Conservation (phyloP, 2,113 vertebrate species). For the Larimichthys polyactis region DNA sequence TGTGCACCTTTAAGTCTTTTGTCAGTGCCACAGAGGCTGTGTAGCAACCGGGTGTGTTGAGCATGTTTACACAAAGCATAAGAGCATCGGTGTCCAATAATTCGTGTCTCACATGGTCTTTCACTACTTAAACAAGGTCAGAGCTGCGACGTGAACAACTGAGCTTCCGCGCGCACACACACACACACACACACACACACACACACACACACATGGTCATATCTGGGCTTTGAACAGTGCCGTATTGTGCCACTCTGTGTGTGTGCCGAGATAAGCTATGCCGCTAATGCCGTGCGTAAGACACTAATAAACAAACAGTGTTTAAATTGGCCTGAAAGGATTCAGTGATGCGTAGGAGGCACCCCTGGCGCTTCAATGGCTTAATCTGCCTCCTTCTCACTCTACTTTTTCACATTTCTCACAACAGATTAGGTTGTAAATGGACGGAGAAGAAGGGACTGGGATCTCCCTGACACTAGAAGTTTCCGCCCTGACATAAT, state of each 20-base stretch:
- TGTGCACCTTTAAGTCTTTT: slow-evolving; percentile 81
- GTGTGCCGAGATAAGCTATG: slow-evolving; percentile 84
- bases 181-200: slow-evolving; percentile 47
- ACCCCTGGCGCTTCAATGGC: slow-evolving; percentile 80
- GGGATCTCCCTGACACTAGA: slow-evolving; percentile 35
- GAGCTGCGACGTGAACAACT: slow-evolving; percentile 74
- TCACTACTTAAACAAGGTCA: slow-evolving; percentile 83
- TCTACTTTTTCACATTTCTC: slow-evolving; percentile 81
- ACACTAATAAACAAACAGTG: slow-evolving; percentile 89
- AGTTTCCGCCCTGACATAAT: slow-evolving; percentile 47
- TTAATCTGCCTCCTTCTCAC: slow-evolving; percentile 83
- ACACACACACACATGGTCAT: slow-evolving; percentile 52
- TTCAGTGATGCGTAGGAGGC: slow-evolving; percentile 81
- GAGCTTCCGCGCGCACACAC: slow-evolving; percentile 49
- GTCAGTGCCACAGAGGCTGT: slow-evolving; percentile 76
- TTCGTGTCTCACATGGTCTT: slow-evolving; percentile 83
- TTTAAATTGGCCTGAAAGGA: slow-evolving; percentile 87
- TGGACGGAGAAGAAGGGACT: slow-evolving; percentile 66
- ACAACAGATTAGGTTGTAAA: slow-evolving; percentile 84
- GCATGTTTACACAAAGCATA: slow-evolving; percentile 84
- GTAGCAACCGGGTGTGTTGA: slow-evolving; percentile 71
- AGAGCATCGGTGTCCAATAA: slow-evolving; percentile 83
- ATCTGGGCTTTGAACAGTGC: slow-evolving; percentile 77
- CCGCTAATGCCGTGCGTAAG: slow-evolving; percentile 82
- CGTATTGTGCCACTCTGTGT: slow-evolving; percentile 79